Conservation (phyloP, 1,140 invertebrate genomes). For the Dolichoris vasculosae region DNA sequence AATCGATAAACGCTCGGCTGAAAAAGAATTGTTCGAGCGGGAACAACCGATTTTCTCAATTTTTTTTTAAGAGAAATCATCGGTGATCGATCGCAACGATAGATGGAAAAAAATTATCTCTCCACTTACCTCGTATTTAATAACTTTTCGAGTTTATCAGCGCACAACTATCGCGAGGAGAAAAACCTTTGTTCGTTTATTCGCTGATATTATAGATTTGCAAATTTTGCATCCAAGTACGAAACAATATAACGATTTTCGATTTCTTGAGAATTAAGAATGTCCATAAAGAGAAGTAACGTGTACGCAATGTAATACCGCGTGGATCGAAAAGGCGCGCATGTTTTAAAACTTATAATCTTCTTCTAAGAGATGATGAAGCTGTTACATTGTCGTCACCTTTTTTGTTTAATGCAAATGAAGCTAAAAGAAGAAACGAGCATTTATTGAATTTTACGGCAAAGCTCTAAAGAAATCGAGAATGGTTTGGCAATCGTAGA, state of each 20-base stretch:
- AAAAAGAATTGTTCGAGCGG: not conserved
- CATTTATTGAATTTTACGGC: constrained; percentile 27
- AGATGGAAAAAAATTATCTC: not conserved
- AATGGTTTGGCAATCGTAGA: not conserved
- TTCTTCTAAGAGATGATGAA: not conserved
- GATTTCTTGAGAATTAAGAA: not conserved
- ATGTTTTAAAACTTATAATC: constrained; percentile 29
- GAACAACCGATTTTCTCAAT: no score
- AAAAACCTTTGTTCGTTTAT: not conserved
- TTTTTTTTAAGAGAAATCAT: no score
- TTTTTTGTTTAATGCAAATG: constrained; percentile 28
- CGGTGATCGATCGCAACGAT: no score
- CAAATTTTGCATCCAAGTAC: not conserved
- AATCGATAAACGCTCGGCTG: not conserved
- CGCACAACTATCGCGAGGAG: not conserved
- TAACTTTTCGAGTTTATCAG: not conserved
- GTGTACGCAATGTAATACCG: not conserved
- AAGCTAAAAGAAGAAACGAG: not conserved
- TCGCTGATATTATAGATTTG: not conserved
- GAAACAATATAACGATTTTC: not conserved
- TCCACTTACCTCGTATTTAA: not conserved
- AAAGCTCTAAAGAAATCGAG: constrained; percentile 23
- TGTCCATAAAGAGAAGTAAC: not conserved
- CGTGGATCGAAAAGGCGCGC: not conserved
- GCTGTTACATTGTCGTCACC: not conserved